These are phyloP conservation scores for Bombus pyrosoma DNA, from an alignment of 1,140 invertebrate species.

Conservation along the genomic window DNA sequence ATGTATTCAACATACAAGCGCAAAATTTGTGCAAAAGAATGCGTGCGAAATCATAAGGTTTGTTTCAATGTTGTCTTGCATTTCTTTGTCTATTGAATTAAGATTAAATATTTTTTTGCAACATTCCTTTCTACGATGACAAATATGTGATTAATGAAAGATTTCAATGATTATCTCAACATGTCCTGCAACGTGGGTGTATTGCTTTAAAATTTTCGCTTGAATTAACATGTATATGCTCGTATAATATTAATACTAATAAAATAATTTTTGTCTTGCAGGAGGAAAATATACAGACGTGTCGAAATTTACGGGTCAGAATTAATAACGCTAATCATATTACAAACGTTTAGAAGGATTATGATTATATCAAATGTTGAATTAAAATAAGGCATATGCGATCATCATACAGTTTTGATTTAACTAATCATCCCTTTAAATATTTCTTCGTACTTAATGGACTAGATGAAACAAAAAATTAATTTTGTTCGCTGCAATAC, in stretches of 20 bases:
- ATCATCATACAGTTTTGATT: background rate
- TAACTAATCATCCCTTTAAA: background rate
- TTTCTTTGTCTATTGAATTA: background rate
- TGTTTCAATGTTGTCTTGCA: background rate
- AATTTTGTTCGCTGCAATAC: background rate
- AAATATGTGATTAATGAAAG: background rate
- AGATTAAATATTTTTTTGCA: background rate
- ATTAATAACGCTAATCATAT: background rate
- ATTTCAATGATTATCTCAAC: constrained; percentile 33
- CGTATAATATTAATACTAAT: background rate
- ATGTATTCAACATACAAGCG: background rate
- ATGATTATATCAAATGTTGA: background rate
- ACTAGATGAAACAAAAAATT: background rate
- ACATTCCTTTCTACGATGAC: too few species aligned
- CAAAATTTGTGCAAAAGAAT: background rate
- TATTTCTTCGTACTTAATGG: too few species aligned
- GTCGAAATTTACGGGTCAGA: background rate
- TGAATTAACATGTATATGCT: background rate
- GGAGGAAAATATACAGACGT: background rate
- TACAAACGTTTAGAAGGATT: background rate
- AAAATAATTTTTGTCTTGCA: background rate
- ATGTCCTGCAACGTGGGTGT: constrained; percentile 37
- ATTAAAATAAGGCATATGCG: background rate
- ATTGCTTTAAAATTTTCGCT: background rate
- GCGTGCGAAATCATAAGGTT: constrained; percentile 14